phyloP scores from a whole-genome alignment of 1,140 invertebrate genomes.

The Drosophila paulistorum region DNA sequence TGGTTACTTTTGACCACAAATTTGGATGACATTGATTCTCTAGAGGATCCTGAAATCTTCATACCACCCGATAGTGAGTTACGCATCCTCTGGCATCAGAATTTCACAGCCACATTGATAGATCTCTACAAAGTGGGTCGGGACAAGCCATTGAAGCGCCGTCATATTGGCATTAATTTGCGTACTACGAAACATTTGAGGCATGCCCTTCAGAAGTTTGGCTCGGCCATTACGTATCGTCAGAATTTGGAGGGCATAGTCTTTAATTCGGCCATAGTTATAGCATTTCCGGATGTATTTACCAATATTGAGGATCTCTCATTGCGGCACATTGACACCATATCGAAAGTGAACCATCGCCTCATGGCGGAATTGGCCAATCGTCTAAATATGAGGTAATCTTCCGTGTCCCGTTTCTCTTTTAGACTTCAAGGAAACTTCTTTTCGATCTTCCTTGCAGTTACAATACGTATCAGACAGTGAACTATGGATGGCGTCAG shows the following conservation, averaged over 20 bases:
- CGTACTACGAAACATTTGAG: constrained; percentile 39
- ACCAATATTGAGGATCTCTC: constrained; percentile 82
- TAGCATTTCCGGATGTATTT: constrained; percentile 82
- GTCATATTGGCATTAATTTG: constrained; percentile 39
- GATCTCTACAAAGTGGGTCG: constrained; percentile 74
- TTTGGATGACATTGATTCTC: constrained; percentile 39
- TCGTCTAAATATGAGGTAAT: constrained; percentile 83
- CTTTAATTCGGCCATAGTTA: constrained; percentile 71
- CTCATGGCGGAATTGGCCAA: constrained; percentile 83
- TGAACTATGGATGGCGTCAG: constrained; percentile 84
- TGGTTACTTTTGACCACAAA: constrained; percentile 65
- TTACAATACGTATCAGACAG: constrained; percentile 83
- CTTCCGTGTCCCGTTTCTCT: background rate
- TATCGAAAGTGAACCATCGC: constrained; percentile 84
- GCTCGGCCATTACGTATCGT: constrained; percentile 69
- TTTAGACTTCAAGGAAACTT: background rate
- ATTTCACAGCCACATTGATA: constrained; percentile 44
- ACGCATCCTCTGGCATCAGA: constrained; percentile 43
- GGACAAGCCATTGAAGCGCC: constrained; percentile 50
- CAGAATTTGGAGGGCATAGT: constrained; percentile 75
- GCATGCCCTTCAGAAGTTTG: constrained; percentile 55
- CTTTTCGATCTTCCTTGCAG: constrained; percentile 55
- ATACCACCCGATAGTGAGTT: constrained; percentile 73
- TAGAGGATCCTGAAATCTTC: constrained; percentile 70
- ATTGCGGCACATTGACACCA: constrained; percentile 84